phyloP scores from a whole-genome alignment of 2,888 invertebrate species.

The Taphrorychus bicolor region DNA sequence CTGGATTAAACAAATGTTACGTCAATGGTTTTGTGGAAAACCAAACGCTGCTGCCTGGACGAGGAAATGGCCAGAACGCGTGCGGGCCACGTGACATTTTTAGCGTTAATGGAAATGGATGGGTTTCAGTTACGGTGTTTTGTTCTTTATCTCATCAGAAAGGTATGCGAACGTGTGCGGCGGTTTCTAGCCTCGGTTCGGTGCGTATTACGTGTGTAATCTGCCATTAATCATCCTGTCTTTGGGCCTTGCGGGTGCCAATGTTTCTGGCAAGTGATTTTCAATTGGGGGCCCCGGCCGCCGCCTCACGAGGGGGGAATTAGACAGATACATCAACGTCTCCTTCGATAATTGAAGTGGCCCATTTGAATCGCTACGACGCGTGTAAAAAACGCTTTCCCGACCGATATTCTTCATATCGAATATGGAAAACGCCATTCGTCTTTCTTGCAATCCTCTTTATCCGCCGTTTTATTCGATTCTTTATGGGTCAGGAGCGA shows the following conservation, averaged over 20 bases:
- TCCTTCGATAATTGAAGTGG: neutral
- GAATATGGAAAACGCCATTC: constrained; percentile 28
- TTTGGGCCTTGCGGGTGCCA: neutral
- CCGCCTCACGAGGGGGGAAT: neutral
- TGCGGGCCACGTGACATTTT: constrained; percentile 16
- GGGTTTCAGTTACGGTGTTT: constrained; percentile 23
- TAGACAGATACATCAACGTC: neutral
- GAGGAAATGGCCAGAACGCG: constrained; percentile 15
- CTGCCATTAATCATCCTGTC: neutral
- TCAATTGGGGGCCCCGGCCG: neutral
- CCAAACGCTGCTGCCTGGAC: neutral
- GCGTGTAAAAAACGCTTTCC: constrained; percentile 11
- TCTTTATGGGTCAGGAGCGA: constrained; percentile 11
- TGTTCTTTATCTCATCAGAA: constrained; percentile 18
- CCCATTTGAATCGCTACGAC: neutral
- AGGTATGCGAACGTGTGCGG: constrained; percentile 1
- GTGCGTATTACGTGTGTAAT: constrained; percentile 1
- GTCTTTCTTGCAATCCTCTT: constrained; percentile 23
- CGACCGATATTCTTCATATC: constrained; percentile 13
- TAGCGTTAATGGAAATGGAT: constrained; percentile 31
- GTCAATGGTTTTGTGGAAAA: neutral
- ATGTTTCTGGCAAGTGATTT: neutral
- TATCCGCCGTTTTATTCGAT: constrained; percentile 23
- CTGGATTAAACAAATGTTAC: no score
- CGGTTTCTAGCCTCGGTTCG: constrained; percentile 6